Evolutionary conservation across 2,888 invertebrate genomes (phyloP).

Genomic region (Mythimna impura): DNA sequence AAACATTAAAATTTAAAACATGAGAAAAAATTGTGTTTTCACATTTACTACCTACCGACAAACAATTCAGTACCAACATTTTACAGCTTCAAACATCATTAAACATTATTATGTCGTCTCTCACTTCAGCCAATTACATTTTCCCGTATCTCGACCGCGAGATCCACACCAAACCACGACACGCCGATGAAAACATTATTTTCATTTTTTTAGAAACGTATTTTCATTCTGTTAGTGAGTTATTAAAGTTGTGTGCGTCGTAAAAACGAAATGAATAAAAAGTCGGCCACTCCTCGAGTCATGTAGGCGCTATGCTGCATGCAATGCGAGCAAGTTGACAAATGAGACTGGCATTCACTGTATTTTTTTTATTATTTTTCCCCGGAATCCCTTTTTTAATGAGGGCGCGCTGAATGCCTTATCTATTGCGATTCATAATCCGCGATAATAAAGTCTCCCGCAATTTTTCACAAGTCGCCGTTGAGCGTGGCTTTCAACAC

Average conservation of each 20-base stretch:
- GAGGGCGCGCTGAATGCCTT: constrained; percentile 81
- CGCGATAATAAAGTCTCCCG: constrained; percentile 72
- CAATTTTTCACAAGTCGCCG: constrained; percentile 71
- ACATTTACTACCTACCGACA: not conserved
- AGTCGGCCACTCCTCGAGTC: constrained; percentile 79
- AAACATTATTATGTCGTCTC: constrained; percentile 39
- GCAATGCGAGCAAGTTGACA: constrained; percentile 82
- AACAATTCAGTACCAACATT: constrained; percentile 3
- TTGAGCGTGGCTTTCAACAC: constrained; percentile 65
- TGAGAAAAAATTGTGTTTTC: too few relatives aligned
- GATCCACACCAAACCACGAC: constrained; percentile 46
- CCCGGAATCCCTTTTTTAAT: constrained; percentile 77
- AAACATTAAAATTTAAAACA: too few relatives aligned
- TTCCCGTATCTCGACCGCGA: constrained; percentile 22
- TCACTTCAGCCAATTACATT: constrained; percentile 37
- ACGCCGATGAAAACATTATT: constrained; percentile 72
- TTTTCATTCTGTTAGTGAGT: constrained; percentile 75
- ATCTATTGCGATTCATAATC: constrained; percentile 81
- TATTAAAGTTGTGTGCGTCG: constrained; percentile 78
- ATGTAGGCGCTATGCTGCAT: constrained; percentile 77
- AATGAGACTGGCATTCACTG: constrained; percentile 81
- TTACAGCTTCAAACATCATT: constrained; percentile 18
- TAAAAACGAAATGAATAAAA: constrained; percentile 78
- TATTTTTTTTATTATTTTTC: constrained; percentile 72
- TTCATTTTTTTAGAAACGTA: constrained; percentile 72